Conservation (phyloP, 2,113 vertebrate genomes). For the Redunca redunca region DNA sequence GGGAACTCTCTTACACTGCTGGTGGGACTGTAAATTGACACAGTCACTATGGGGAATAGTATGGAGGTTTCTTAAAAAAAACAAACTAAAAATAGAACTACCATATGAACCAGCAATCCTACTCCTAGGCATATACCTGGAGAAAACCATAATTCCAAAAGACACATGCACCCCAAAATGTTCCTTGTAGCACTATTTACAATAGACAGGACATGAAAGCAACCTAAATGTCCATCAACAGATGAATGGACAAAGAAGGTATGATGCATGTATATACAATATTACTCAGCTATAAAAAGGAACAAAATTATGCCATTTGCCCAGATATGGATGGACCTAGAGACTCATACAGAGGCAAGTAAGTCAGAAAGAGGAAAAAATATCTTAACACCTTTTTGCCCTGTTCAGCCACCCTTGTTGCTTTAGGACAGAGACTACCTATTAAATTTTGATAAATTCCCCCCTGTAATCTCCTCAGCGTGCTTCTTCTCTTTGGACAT, state of each 20-base stretch:
- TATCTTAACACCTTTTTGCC: background rate
- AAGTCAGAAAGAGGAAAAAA: background rate
- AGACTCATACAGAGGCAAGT: background rate
- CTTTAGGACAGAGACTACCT: background rate
- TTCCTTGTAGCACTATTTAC: background rate
- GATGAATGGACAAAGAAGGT: background rate
- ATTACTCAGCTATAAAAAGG: background rate
- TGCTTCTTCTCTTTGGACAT: background rate
- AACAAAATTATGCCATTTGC: background rate
- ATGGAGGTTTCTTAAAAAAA: background rate
- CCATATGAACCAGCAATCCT: background rate
- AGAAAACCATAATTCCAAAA: background rate
- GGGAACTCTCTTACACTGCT: background rate
- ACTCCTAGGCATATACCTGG: background rate
- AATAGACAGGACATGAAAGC: background rate
- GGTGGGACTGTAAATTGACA: background rate
- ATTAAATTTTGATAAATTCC: too few species aligned
- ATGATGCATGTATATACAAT: background rate
- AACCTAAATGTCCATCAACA: background rate
- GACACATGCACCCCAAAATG: background rate
- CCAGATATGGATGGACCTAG: background rate
- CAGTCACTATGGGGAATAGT: background rate
- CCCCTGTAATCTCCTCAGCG: background rate
- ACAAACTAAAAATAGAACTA: background rate
- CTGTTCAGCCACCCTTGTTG: background rate